A percentile compares a stretch with the other conserved stretches of the same genome.
Evolutionary conservation across 2,888 invertebrate species (phyloP).

Genomic region (Pollenia labialis): DNA sequence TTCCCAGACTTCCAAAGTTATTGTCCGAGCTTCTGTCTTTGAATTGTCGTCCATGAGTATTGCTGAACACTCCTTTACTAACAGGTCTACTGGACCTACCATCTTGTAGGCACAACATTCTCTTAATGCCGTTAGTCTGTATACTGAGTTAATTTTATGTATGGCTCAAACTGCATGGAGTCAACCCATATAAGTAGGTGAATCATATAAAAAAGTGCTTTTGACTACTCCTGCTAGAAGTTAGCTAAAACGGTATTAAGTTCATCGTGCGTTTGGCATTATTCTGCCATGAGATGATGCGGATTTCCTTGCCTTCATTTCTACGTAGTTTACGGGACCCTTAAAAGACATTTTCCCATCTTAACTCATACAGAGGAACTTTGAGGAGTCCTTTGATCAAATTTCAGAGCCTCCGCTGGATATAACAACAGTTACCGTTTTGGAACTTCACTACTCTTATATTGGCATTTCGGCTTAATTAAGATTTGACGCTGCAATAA

Average conservation of each 20-base stretch:
- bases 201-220: neutral
- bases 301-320: neutral
- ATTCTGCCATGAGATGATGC: too few relatives aligned
- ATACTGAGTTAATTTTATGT: neutral
- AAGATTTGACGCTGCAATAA: too few relatives aligned
- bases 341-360: too few relatives aligned
- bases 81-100: too few relatives aligned
- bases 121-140: too few relatives aligned
- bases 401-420: neutral
- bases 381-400: too few relatives aligned
- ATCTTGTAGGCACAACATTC: too few relatives aligned
- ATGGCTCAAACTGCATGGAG: neutral
- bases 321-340: too few relatives aligned
- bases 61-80: too few relatives aligned
- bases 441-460: neutral
- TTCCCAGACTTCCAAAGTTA: neutral
- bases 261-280: neutral
- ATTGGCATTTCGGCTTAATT: neutral
- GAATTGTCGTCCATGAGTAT: neutral
- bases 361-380: too few relatives aligned
- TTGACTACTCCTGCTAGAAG: neutral
- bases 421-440: neutral
- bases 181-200: constrained; percentile 1
- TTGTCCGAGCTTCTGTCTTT: neutral
- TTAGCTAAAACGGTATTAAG: neutral